phyloP scores from a whole-genome alignment of 1,140 invertebrate species.

The Rhyzopertha dominica region DNA sequence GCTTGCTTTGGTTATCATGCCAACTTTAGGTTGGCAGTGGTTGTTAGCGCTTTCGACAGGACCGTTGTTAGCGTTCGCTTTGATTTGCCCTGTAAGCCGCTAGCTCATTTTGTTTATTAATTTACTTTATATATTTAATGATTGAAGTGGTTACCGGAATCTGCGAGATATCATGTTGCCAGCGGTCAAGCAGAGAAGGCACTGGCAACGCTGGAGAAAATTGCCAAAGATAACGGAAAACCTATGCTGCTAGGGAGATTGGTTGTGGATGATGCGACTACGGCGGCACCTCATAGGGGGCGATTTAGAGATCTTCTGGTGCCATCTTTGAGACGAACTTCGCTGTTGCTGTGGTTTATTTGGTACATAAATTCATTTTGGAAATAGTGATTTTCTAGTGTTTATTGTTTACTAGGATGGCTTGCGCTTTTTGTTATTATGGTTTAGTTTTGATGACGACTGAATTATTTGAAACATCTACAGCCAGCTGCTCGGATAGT shows the following conservation, averaged over 20 bases:
- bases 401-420: slow-evolving; percentile 61
- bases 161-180: slow-evolving; percentile 81
- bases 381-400: slow-evolving; percentile 4
- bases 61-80: slow-evolving; percentile 78
- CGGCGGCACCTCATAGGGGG: slow-evolving; percentile 57
- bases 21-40: slow-evolving; percentile 87
- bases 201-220: slow-evolving; percentile 71
- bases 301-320: slow-evolving; percentile 72
- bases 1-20: slow-evolving; percentile 86
- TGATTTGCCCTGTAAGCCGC: slow-evolving; percentile 67
- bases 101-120: slow-evolving; percentile 6
- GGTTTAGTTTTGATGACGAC: slow-evolving; percentile 93
- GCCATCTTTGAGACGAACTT: slow-evolving; percentile 74
- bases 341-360: slow-evolving; percentile 87
- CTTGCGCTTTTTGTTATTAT: slow-evolving; percentile 94
- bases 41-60: slow-evolving; percentile 81
- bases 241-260: slow-evolving; percentile 83
- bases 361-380: slow-evolving; percentile 56
- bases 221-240: slow-evolving; percentile 82
- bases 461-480: slow-evolving; percentile 76
- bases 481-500: slow-evolving; percentile 46
- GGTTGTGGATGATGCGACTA: slow-evolving; percentile 70
- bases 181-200: slow-evolving; percentile 83
- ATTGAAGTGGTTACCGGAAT: slow-evolving; percentile 86
- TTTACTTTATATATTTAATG: slow-evolving; percentile 9